Base-by-base conservation (phyloP, 2,888 invertebrate species). In the Agrotis clavis region DNA sequence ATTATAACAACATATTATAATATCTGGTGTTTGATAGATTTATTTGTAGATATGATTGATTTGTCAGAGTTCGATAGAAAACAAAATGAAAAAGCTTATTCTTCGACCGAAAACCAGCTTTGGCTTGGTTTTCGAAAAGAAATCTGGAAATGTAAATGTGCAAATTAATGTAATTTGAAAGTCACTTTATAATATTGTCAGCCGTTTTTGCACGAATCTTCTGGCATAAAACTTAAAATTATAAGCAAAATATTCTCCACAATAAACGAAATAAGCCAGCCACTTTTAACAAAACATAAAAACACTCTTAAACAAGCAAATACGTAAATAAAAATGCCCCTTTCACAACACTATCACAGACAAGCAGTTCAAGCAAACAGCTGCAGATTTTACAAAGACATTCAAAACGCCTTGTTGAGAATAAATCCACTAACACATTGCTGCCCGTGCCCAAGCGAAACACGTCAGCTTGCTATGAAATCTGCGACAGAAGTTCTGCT, bases 301-400 rank as follows among this genome's bases (percentile, higher is more conserved):
- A 16, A 19, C 9, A 18, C 9, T 5, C 47, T 19, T 47, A 25
- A 51, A 76, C 54, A 74, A 21, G n/a, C 47, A 48, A 64, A 2
- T 56, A 71, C 66, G 64, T 7, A 72, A 63, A 77, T 77, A 62
- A 77, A 59, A 51, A 51, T 4, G 14, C 19, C 13, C 56, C 21
- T 56, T 21, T 50, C 53, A 21, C 11, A 74, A 54, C 11, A 67
- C 66, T 57, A 62, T 68, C 19, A 56, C 53, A 77, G 51, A 59
- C 45, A 50, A 64, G 30, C 57, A 63, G 53, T 35, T 51, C 54
- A 50, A 11, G 60, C 50, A 67, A 74, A 71, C 72, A 79, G 68
- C 48, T 77, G 68, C 61, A 84, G 69, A 83, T 81, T 73, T 68
- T 63, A 80, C 79, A 75, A 84, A 82, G 68, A 62, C 69, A 63